Base-by-base conservation (phyloP, 2,113 vertebrate species). In the Oryzias woworae region DNA sequence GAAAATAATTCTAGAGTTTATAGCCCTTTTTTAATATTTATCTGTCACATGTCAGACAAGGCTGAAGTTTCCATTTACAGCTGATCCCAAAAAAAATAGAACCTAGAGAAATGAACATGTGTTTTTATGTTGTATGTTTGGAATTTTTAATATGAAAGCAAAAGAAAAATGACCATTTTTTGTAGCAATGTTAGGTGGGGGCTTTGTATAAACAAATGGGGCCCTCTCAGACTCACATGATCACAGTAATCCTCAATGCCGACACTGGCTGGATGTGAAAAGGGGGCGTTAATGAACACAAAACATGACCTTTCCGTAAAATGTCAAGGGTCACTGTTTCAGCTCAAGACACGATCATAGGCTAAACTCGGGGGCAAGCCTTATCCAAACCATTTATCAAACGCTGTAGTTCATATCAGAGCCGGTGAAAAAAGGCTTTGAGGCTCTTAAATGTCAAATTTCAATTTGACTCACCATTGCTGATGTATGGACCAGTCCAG, bases 401-500 rank as follows among this genome's bases (percentile, higher is more conserved):
- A 82, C 62, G 71, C 71, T 78, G 60, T 78, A 81, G 77, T 85
- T 87, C 80, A 85, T 83, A 88, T 84, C 82, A 83, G 68, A 65
- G 65, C 69, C 72, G 68, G 75, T 62, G 68, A 82, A 70, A 58
- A 78, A 85, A 86, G 82, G 69, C 66, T 55, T 65, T 28, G 57
- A 69, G 69, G 69, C 77, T 89, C 83, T 36, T 85, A 90, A 91
- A 91, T 90, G 89, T 91, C 91, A 92, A 73, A 80, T 85, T 87
- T 85, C 83, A 86, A 83, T 88, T 86, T 86, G 78, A 86, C 76
- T 67, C 62, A 15, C 63, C 43, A 42, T 57, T 36, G 63, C 77
- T 89, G 88, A 91, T 88, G 75, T 85, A 90, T 91, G 73, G 75
- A 53, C 74, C 80, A 81, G 71, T 85, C 73, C 72, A 17, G 68